Evolutionary conservation across 2,888 invertebrate species (phyloP).

Genomic region (Nemoura dubitans): DNA sequence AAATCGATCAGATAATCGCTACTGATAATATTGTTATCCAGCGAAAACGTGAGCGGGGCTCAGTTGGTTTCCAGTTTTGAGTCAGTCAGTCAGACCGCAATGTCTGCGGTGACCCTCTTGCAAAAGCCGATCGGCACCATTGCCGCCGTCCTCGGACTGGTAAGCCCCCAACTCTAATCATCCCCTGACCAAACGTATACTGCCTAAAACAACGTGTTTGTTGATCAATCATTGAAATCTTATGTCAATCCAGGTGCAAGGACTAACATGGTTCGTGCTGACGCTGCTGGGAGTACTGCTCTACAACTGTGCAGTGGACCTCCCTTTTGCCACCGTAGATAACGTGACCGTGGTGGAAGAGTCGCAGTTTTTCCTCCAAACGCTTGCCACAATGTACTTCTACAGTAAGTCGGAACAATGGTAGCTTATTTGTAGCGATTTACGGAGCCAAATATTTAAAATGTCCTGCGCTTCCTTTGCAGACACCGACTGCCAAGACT

Average conservation of each 20-base stretch:
- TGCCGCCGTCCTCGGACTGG: conserved; percentile 13
- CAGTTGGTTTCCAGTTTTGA: not conserved
- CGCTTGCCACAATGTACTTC: not conserved
- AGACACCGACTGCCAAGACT: not conserved
- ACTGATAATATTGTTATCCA: not conserved
- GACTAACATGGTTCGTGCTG: conserved; percentile 35
- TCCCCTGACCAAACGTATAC: no score
- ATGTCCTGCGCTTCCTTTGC: not conserved
- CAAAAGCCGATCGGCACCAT: conserved; percentile 18
- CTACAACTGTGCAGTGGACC: conserved; percentile 28
- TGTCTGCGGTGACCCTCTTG: conserved; percentile 1
- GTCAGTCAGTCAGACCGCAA: not conserved
- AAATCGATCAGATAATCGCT: not conserved
- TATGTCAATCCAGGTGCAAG: conserved; percentile 36
- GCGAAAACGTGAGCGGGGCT: not conserved
- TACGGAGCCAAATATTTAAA: not conserved
- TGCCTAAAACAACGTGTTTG: no score
- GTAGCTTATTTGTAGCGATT: not conserved
- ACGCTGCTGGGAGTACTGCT: conserved; percentile 38
- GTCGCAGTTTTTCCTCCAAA: not conserved
- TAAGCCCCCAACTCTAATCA: not conserved
- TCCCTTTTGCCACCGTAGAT: not conserved
- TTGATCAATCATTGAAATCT: not conserved
- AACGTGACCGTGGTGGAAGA: not conserved
- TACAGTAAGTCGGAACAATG: not conserved